Percentiles rank a stretch among this genome's conserved stretches.
Evolutionary conservation across 1,140 invertebrate genomes (phyloP).

Genomic region (Cataglyphis hispanica): DNA sequence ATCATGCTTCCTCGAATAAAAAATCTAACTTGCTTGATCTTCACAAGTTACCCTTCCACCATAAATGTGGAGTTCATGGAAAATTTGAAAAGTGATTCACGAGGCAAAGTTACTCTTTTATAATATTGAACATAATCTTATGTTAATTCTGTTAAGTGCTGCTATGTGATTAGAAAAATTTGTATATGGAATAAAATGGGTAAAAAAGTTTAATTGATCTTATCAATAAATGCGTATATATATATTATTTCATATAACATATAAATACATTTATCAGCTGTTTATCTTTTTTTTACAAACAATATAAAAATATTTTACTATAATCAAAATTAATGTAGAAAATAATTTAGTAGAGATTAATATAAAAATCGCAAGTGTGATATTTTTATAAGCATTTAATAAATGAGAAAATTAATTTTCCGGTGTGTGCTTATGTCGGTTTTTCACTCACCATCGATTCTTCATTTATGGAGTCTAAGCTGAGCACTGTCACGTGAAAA

Average conservation of each 20-base stretch:
- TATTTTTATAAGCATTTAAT: not conserved
- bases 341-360: not conserved
- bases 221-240: not conserved
- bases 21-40: not conserved
- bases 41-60: not conserved
- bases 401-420: not conserved
- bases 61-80: not conserved
- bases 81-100: not conserved
- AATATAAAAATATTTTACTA: not conserved
- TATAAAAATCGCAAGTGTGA: not conserved
- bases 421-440: constrained; percentile 21
- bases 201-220: not conserved
- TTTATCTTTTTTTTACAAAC: not conserved
- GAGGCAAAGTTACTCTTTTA: not conserved
- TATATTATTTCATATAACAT: not conserved
- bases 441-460: constrained; percentile 93
- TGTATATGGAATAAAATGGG: not conserved
- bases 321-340: not conserved
- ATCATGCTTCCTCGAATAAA: constrained; percentile 1
- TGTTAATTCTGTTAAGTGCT: not conserved
- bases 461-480: constrained; percentile 95
- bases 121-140: not conserved
- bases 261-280: not conserved
- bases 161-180: not conserved
- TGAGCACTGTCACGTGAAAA: constrained; percentile 95